Base-by-base conservation (phyloP, 2,113 vertebrate species). In the Ardeotis arabs region DNA sequence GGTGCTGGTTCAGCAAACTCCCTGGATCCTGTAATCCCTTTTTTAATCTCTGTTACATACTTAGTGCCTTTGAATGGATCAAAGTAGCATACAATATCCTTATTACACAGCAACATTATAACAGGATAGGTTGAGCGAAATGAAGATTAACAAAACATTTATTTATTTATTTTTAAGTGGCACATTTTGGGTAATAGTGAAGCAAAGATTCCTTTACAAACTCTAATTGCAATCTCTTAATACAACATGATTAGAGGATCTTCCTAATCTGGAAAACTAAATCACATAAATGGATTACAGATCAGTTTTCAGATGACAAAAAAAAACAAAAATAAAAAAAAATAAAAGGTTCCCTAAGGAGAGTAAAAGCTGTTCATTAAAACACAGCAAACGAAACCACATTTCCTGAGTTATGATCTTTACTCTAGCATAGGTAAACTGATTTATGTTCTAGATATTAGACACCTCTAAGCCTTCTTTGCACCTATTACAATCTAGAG, bases 201-300 rank as follows among this genome's bases (percentile, higher is more conserved):
- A 84, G 14, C 6, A 72, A 80, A 87, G 41, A 92, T 80, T 78
- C 59, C 17, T 72, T 92, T 87, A 74, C 37, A 89, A 92, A 93
- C 45, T 91, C 55, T 75, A 93, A 90, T 73, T 78, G 45, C 56
- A 92, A 66, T 69, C 64, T 87, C 83, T 93, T 93, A 95, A 85
- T 82, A 80, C 74, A 94, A 82, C 25, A 37, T 81, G 68, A 93
- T 95, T 96, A 95, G 49, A 92, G 37, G 93, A 97, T 87, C 69
- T 84, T 94, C 87, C 68, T 97, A 96, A 97, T 92, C 93, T 96
- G 87, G 70, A 94, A 96, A 96, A 93, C 60, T 76, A 95, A 97
- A 96, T 93, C 89, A 76, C 81, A 89, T 96, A 95, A 97, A 96
- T 85, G 93, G 93, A 97, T 95, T 96, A 78, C 59, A 93, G 87